Conservation (phyloP, 2,888 invertebrate species). For the Stenolophus ochropezus region DNA sequence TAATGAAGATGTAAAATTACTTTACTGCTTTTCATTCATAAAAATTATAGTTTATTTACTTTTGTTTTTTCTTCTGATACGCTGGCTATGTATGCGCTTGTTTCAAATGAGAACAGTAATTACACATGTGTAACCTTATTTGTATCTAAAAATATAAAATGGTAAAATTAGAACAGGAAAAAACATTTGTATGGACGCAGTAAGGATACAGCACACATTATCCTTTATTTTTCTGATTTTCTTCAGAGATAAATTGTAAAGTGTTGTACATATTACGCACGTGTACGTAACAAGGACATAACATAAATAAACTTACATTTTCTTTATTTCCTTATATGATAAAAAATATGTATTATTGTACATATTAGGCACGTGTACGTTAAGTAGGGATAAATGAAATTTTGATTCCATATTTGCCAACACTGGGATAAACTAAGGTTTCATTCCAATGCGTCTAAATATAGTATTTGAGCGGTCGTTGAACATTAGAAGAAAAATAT, state of each 20-base stretch:
- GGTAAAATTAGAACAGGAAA: conserved; percentile 42
- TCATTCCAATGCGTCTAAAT: too few relatives aligned
- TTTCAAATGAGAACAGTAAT: conserved; percentile 50
- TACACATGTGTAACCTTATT: conserved; percentile 55
- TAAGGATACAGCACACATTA: background rate
- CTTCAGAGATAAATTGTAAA: background rate
- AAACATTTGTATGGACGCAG: background rate
- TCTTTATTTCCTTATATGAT: background rate
- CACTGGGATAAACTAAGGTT: too few relatives aligned
- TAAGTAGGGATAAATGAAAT: too few relatives aligned
- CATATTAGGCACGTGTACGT: too few relatives aligned
- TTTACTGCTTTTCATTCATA: background rate
- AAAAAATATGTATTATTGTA: background rate
- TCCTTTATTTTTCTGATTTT: background rate
- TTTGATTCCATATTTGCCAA: too few relatives aligned
- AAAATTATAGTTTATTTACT: conserved; percentile 15
- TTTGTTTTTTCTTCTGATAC: conserved; percentile 8
- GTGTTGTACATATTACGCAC: too few relatives aligned
- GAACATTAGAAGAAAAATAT: too few relatives aligned
- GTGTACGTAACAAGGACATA: background rate
- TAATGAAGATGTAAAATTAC: background rate
- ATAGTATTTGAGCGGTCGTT: too few relatives aligned
- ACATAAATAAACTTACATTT: background rate
- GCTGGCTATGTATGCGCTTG: conserved; percentile 27
- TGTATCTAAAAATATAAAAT: conserved; percentile 50